A percentile compares a stretch with the other conserved stretches of the same genome.
These are phyloP conservation scores for Philonicus albiceps DNA, from an alignment of 2,888 invertebrate species.

Conservation along the genomic window DNA sequence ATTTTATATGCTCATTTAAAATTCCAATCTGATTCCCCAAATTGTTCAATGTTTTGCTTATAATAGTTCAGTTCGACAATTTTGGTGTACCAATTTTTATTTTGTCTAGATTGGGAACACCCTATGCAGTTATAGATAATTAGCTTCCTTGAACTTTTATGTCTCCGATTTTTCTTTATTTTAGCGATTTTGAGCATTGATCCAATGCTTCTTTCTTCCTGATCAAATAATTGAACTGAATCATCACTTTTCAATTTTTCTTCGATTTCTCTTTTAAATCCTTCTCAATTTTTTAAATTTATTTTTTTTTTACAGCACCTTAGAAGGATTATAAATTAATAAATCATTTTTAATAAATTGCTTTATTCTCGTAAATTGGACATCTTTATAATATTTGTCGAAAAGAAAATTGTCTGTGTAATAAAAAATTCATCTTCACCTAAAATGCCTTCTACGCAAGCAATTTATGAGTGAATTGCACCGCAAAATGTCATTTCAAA, in stretches of 20 bases:
- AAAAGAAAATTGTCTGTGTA: too few relatives aligned
- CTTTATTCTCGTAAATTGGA: too few relatives aligned
- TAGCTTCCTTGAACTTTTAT: neutral
- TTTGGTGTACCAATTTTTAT: neutral
- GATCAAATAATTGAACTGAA: neutral
- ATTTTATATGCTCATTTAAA: neutral
- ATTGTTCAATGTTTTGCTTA: neutral
- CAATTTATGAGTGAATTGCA: neutral
- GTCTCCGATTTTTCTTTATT: neutral
- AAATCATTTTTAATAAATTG: too few relatives aligned
- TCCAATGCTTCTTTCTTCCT: neutral
- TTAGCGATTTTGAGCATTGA: neutral
- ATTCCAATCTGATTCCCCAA: neutral
- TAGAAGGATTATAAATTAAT: too few relatives aligned
- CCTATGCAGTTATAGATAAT: neutral
- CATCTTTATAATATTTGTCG: neutral
- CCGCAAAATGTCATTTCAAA: neutral
- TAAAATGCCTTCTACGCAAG: neutral
- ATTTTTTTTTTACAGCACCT: too few relatives aligned
- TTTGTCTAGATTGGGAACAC: neutral
- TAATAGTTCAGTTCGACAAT: neutral
- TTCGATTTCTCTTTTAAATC: too few relatives aligned
- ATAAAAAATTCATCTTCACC: neutral
- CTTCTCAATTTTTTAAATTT: too few relatives aligned
- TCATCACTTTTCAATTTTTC: too few relatives aligned